A percentile compares a stretch with the other conserved stretches of the same genome.
These are phyloP conservation scores for Threskiornis aethiopicus DNA, from an alignment of 2,797 vertebrate species.

Conservation along the genomic window DNA sequence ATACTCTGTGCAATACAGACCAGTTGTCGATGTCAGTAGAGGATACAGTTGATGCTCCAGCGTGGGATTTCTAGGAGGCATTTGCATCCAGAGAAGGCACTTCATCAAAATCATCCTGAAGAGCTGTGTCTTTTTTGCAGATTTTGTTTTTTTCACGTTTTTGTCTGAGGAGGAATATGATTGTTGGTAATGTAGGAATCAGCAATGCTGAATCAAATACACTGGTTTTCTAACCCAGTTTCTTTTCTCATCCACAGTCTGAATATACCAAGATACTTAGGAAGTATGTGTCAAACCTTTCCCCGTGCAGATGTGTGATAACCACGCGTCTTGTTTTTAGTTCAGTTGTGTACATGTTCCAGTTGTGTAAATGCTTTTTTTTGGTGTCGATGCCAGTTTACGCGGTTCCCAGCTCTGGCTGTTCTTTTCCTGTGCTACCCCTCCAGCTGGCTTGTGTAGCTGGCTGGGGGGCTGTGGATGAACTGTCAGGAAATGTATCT, in stretches of 20 bases:
- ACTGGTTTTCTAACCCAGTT: background rate
- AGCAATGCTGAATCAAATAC: background rate
- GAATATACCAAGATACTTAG: background rate
- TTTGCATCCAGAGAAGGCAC: background rate
- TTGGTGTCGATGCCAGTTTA: background rate
- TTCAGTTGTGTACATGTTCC: background rate
- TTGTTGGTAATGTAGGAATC: background rate
- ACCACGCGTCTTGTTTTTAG: background rate
- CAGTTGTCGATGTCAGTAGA: background rate
- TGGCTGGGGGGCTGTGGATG: background rate
- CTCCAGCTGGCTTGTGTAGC: background rate
- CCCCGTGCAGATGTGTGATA: background rate
- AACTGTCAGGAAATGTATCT: background rate
- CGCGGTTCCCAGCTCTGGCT: background rate
- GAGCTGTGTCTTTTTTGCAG: background rate
- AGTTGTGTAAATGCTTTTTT: background rate
- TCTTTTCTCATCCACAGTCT: background rate
- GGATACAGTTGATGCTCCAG: background rate
- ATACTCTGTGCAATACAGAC: fast-evolving
- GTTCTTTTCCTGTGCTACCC: background rate
- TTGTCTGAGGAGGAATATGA: background rate
- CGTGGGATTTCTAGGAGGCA: background rate
- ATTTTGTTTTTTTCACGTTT: background rate
- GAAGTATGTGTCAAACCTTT: background rate
- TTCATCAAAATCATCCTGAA: background rate